Evolutionary conservation across 2,888 invertebrate species (phyloP).

Genomic region (Dusona sp.): DNA sequence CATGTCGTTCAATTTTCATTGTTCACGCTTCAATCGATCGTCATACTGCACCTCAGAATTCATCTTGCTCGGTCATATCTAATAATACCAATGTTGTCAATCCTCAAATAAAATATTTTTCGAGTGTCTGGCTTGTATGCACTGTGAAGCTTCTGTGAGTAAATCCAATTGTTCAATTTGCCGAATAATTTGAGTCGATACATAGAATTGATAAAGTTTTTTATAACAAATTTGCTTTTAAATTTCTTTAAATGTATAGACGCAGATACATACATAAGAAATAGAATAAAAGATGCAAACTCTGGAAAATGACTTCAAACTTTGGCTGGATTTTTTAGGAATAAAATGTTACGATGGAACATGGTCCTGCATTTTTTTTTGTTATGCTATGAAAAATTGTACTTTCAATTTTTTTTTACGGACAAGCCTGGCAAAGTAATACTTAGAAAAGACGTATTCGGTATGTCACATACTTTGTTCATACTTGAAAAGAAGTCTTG

Average conservation of each 20-base stretch:
- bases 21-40: slow-evolving; percentile 71
- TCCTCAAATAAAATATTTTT: not conserved
- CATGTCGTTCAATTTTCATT: slow-evolving; percentile 74
- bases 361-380: not conserved
- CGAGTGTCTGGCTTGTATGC: not conserved
- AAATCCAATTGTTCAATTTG: not conserved
- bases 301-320: not conserved
- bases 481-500: too few species aligned
- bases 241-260: not conserved
- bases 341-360: not conserved
- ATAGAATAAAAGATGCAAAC: not conserved
- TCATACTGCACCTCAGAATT: slow-evolving; percentile 44
- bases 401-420: not conserved
- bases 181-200: not conserved
- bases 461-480: too few species aligned
- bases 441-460: not conserved
- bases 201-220: not conserved
- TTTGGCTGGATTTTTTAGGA: not conserved
- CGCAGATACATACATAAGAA: not conserved
- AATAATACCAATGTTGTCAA: slow-evolving; percentile 14
- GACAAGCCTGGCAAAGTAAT: not conserved
- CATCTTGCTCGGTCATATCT: slow-evolving; percentile 7
- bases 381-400: not conserved
- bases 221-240: not conserved
- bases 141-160: not conserved